Conservation (phyloP, 2,888 invertebrate genomes). For the Tortricodes alternella region DNA sequence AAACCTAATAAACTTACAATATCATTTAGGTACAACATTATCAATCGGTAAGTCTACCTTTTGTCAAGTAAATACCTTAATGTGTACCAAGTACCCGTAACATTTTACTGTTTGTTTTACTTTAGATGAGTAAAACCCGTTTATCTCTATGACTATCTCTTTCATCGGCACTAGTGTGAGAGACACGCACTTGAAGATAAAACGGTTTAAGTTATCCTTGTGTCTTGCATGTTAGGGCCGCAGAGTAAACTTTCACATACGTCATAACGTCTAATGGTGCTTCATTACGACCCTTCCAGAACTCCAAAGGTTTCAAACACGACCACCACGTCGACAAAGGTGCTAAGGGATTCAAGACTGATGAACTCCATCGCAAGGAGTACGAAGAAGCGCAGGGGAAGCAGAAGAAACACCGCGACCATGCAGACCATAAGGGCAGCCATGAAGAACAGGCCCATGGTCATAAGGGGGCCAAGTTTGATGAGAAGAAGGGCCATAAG, state of each 20-base stretch:
- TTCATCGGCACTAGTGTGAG: too few species aligned
- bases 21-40: not conserved
- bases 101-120: too few species aligned
- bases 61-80: too few species aligned
- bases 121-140: too few species aligned
- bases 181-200: too few species aligned
- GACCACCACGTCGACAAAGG: conserved; percentile 84
- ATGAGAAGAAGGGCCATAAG: conserved; percentile 89
- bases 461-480: conserved; percentile 86
- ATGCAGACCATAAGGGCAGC: conserved; percentile 84
- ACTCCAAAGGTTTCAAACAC: conserved; percentile 81
- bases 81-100: too few species aligned
- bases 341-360: conserved; percentile 82
- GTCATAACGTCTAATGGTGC: too few species aligned
- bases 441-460: conserved; percentile 87
- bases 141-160: too few species aligned
- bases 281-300: conserved; percentile 51
- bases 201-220: too few species aligned
- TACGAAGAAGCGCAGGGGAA: conserved; percentile 85
- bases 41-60: not conserved
- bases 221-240: too few species aligned
- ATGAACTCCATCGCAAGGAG: conserved; percentile 82
- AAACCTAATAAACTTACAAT: too few species aligned
- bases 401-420: conserved; percentile 85
- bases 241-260: too few species aligned